Conservation (phyloP, 2,888 invertebrate genomes). For the Drosophila vallismaia region DNA sequence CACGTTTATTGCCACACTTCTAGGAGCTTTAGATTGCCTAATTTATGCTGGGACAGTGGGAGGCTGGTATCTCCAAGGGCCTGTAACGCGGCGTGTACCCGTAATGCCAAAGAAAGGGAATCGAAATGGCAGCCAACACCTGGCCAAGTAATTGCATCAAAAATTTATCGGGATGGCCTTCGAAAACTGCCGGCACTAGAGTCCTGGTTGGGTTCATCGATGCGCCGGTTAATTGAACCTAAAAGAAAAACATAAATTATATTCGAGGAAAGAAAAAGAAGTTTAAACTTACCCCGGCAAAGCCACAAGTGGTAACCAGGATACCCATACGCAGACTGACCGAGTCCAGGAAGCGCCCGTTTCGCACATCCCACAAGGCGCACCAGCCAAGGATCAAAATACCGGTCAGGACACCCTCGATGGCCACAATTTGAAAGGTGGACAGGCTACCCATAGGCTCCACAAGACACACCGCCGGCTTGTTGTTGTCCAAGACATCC, state of each 20-base stretch:
- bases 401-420: constrained; percentile 55
- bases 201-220: constrained; percentile 89
- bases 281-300: constrained; percentile 57
- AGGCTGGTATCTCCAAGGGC: background rate
- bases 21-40: background rate
- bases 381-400: constrained; percentile 62
- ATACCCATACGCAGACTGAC: constrained; percentile 63
- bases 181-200: constrained; percentile 88
- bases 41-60: background rate
- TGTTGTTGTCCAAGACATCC: constrained; percentile 26
- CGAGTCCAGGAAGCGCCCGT: constrained; percentile 60
- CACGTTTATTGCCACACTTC: constrained; percentile 14
- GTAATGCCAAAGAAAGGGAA: constrained; percentile 82
- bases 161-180: constrained; percentile 87
- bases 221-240: constrained; percentile 85
- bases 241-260: background rate
- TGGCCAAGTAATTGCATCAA: constrained; percentile 89
- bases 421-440: constrained; percentile 38
- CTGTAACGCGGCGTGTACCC: constrained; percentile 34
- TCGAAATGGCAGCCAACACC: constrained; percentile 81
- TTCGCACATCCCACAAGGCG: constrained; percentile 68
- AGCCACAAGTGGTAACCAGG: constrained; percentile 51
- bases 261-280: background rate
- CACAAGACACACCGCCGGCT: constrained; percentile 44
- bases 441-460: constrained; percentile 44